Evolutionary conservation across 2,888 invertebrate genomes (phyloP), one percentile per base, ranked within the genome.

Genomic region (Apamea crenata): DNA sequence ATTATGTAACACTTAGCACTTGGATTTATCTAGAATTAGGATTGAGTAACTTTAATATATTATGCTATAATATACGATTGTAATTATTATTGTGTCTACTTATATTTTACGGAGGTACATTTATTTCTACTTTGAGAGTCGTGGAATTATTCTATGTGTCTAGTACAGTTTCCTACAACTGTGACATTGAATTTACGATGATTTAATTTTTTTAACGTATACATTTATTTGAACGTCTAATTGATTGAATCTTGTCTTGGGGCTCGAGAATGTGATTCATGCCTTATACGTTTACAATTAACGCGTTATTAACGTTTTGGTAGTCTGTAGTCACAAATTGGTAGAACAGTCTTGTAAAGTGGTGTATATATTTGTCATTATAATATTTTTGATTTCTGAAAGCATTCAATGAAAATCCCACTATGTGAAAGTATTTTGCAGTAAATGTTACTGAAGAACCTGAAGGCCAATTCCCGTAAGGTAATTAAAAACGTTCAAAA

Each of bases 1-100:
- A 95, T 94, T 93, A 93, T 92, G 92, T 95, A 94, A 95, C 94
- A 95, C 94, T 95, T 96, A 96, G 95, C 94, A 95, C 94, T 96
- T 96, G 93, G 92, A 95, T 92, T 93, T 89, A 92, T 91, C 93
- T 95, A 95, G 90, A 91, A 89, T 93, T 90, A 92, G 89, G 91
- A 90, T 92, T 91, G 90, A 93, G 92, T 94, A 93, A 91, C 88
- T 92, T 88, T 91, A 92, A 77, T 84, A 87, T 91, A 92, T 68
- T 81, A 87, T 74, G 70, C 74, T 85, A 83, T 84, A 81, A 70
- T 84, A 89, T 89, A 90, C 87, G 90, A 86, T 91, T 90, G 87
- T 91, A 89, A 91, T 91, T 90, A 91, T 91, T 90, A 92, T 89
- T 91, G 90, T 85, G 84, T 84, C 88, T 91, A 91, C 86, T 84